phyloP scores from a whole-genome alignment of 2,113 vertebrate genomes.

The Corythornis vintsioides region DNA sequence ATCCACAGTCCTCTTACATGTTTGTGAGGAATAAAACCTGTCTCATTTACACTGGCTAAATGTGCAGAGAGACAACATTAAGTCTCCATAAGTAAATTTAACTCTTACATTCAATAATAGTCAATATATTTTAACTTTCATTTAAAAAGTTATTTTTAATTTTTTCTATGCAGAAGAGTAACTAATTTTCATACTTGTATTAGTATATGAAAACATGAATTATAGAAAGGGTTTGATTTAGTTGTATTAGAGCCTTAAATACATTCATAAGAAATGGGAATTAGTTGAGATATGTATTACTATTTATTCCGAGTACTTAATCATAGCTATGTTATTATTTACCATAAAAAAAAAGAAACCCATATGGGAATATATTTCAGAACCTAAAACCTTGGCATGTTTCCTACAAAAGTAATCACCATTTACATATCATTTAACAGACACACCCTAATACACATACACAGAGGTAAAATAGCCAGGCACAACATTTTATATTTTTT shows the following conservation, averaged over 20 bases:
- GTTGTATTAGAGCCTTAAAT: background rate
- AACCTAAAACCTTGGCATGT: background rate
- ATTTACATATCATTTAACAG: background rate
- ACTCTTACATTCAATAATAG: background rate
- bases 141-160: background rate
- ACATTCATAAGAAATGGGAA: background rate
- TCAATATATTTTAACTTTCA: background rate
- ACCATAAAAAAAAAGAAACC: background rate
- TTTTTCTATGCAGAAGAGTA: background rate
- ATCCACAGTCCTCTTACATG: background rate
- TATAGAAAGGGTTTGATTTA: background rate
- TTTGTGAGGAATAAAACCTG: background rate
- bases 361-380: background rate
- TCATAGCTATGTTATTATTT: background rate
- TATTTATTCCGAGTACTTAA: background rate
- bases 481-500: background rate
- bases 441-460: rapidly evolving
- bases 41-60: background rate
- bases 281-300: background rate
- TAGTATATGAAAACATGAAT: background rate
- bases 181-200: background rate
- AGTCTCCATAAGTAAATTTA: background rate
- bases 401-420: background rate
- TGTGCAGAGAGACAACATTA: background rate
- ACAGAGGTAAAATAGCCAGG: background rate